phyloP scores from a whole-genome alignment of 2,797 vertebrate species.

The Chaetophractus vellerosus region DNA sequence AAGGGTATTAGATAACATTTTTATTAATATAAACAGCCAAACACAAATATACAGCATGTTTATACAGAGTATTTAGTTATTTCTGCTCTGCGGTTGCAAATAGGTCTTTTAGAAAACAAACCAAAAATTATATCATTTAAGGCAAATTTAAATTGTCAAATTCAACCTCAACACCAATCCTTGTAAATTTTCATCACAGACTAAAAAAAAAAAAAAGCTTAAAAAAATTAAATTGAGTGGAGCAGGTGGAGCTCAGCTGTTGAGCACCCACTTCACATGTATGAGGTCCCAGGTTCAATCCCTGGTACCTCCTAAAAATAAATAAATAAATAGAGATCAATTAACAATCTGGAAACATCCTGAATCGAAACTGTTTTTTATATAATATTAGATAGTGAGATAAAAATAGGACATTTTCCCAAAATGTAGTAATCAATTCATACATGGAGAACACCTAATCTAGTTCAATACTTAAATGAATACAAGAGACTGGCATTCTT shows the following conservation, averaged over 20 bases:
- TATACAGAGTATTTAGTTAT: background rate
- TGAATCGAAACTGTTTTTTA: slow-evolving; percentile 26
- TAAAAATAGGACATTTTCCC: slow-evolving; percentile 27
- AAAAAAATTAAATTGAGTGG: slow-evolving; percentile 17
- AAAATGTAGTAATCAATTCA: slow-evolving; percentile 44
- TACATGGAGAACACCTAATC: background rate
- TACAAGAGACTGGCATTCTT: background rate
- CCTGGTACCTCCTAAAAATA: no score
- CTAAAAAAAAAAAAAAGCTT: background rate
- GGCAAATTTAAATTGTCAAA: slow-evolving; percentile 62
- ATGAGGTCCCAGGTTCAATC: no score
- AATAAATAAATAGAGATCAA: background rate
- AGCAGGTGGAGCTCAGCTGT: no score
- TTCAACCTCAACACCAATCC: slow-evolving; percentile 46
- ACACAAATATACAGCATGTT: slow-evolving; percentile 33
- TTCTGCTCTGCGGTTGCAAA: slow-evolving; percentile 21
- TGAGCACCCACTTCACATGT: no score
- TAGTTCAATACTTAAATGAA: slow-evolving; percentile 52
- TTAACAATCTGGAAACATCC: slow-evolving; percentile 48
- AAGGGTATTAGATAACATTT: background rate
- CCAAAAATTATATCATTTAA: slow-evolving; percentile 52
- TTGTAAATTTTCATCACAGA: slow-evolving; percentile 40
- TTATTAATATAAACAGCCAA: slow-evolving; percentile 37
- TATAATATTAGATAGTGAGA: background rate
- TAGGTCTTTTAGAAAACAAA: slow-evolving; percentile 63